phyloP scores from a whole-genome alignment of 2,113 vertebrate genomes.

The Microcebus tavaratra region DNA sequence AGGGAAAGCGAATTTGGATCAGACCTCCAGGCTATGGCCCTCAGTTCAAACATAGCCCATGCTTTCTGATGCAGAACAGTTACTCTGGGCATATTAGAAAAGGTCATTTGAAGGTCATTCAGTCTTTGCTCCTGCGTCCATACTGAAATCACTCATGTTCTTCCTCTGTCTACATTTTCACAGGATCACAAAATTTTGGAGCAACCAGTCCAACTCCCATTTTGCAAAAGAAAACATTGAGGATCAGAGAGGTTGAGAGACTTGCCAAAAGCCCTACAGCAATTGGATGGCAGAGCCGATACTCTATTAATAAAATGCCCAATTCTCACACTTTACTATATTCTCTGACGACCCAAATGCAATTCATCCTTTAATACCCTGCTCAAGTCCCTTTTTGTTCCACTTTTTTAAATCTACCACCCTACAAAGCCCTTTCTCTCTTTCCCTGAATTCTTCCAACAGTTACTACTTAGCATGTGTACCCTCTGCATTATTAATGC shows the following conservation, averaged over 20 bases:
- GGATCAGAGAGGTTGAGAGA: not conserved
- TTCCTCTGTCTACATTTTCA: not conserved
- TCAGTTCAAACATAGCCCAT: not conserved
- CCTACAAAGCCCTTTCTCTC: not conserved
- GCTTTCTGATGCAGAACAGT: not conserved
- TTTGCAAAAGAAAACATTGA: not conserved
- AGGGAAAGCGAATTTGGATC: constrained; percentile 29
- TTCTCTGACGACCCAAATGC: not conserved
- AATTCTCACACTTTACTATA: not conserved
- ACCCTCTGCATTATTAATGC: not conserved
- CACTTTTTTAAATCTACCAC: not conserved
- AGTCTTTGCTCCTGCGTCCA: not conserved
- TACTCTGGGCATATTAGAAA: constrained; percentile 17
- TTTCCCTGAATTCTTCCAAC: not conserved
- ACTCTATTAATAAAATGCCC: not conserved
- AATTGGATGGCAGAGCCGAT: not conserved
- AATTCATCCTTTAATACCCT: not conserved
- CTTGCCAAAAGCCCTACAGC: not conserved
- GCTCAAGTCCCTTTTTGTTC: not conserved
- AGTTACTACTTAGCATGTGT: not conserved
- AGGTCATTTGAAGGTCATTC: constrained; percentile 27
- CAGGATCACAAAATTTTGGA: not conserved
- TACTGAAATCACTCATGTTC: not conserved
- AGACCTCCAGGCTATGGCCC: not conserved
- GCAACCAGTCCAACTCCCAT: not conserved